A percentile compares a stretch with the other conserved stretches of the same genome.
Evolutionary conservation across 2,888 invertebrate species (phyloP).

Genomic region (Polyommatus iphigenia): DNA sequence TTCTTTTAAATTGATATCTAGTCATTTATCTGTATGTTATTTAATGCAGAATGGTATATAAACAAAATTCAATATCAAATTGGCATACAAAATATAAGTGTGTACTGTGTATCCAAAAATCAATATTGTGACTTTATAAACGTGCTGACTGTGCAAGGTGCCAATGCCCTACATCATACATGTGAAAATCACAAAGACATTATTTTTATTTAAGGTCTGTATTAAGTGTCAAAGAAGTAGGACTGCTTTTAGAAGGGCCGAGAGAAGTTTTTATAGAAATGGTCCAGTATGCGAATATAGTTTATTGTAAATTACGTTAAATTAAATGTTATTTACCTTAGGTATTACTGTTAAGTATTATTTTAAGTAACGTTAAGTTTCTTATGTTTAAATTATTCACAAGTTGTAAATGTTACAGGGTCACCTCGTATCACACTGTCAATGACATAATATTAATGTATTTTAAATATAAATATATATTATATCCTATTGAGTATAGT

Average conservation of each 20-base stretch:
- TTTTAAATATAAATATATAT: constrained; percentile 4
- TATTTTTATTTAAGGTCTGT: not conserved
- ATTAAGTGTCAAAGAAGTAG: not conserved
- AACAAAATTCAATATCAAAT: too few relatives aligned
- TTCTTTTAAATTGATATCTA: not conserved
- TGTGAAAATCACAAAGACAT: not conserved
- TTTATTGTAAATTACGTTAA: not conserved
- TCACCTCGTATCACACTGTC: constrained; percentile 32
- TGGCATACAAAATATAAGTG: not conserved
- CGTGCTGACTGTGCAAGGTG: not conserved
- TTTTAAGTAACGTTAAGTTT: constrained; percentile 17
- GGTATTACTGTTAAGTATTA: not conserved
- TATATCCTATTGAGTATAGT: not conserved
- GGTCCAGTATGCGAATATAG: not conserved
- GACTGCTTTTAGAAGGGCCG: constrained; percentile 8
- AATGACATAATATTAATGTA: constrained; percentile 16
- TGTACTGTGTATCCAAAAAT: too few relatives aligned
- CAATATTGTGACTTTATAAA: not conserved
- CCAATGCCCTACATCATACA: not conserved
- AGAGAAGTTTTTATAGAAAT: not conserved
- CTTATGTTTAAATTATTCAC: not conserved
- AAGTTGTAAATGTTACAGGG: constrained; percentile 31
- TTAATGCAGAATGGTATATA: not conserved
- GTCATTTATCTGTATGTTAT: not conserved
- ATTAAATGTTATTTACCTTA: not conserved